Evolutionary conservation across 1,140 invertebrate species (phyloP).

Genomic region (Linepithema humile): DNA sequence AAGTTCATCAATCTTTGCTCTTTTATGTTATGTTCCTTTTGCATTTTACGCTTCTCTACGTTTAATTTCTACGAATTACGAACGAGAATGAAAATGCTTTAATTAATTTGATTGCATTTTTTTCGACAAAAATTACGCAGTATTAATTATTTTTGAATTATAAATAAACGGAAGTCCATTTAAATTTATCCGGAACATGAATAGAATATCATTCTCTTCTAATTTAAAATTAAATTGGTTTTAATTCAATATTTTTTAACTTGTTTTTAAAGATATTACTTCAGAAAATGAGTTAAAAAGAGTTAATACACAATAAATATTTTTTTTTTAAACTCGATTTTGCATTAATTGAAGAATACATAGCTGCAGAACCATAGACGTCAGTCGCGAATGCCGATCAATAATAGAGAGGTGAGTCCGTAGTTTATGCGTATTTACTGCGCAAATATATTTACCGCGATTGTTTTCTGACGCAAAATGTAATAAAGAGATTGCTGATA

Average conservation of each 20-base stretch:
- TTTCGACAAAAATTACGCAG: neutral
- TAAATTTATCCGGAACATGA: neutral
- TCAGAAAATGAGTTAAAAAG: neutral
- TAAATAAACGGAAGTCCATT: neutral
- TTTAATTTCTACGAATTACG: neutral
- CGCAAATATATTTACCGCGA: neutral
- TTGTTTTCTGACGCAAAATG: neutral
- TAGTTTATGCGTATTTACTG: neutral
- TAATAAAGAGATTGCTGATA: neutral
- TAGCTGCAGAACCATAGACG: neutral
- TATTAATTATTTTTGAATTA: neutral
- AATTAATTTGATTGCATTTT: neutral
- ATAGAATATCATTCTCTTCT: neutral
- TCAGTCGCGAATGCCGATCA: neutral
- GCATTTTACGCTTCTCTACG: neutral
- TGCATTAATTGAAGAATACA: neutral
- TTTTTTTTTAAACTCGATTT: neutral
- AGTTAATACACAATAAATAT: neutral
- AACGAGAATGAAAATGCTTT: neutral
- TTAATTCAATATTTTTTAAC: neutral
- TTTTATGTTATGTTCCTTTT: neutral
- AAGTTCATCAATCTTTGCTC: constrained; percentile 15
- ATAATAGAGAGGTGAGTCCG: neutral
- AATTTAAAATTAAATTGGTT: neutral
- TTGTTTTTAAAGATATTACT: neutral